phyloP scores from a whole-genome alignment of 2,113 vertebrate genomes.

The Crotalus helleri region DNA sequence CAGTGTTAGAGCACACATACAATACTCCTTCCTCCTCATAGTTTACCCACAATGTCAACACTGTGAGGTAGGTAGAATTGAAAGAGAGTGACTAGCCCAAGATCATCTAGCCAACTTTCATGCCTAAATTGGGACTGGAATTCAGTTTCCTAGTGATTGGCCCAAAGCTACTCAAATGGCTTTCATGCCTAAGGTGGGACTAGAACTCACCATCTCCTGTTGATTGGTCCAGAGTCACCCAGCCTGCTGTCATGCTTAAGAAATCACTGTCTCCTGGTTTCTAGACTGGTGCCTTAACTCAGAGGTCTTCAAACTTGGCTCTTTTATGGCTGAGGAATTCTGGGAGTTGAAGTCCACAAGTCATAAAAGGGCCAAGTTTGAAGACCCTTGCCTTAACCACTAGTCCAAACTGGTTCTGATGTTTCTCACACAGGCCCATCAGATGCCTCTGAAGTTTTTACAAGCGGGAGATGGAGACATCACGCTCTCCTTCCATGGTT shows the following conservation, averaged over 20 bases:
- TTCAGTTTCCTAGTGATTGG: background rate
- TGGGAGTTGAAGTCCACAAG: no score
- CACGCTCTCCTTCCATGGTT: background rate
- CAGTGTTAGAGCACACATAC: background rate
- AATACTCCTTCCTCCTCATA: background rate
- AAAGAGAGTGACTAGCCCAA: background rate
- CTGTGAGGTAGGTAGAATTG: background rate
- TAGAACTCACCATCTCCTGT: background rate
- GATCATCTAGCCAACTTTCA: background rate
- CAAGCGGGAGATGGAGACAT: background rate
- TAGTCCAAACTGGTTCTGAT: background rate
- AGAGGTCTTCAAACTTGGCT: no score
- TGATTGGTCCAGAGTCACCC: background rate
- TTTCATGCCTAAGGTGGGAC: background rate
- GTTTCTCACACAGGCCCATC: background rate
- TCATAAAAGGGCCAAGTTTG: no score
- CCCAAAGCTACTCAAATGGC: background rate
- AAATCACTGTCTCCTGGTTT: no score
- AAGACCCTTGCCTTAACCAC: no score
- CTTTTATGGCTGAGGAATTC: no score
- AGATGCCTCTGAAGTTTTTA: background rate
- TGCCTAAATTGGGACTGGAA: background rate
- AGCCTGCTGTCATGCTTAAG: background rate
- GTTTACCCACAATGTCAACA: background rate
- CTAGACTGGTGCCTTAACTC: no score